These are phyloP conservation scores for Orchestes rusci DNA, from an alignment of 2,888 invertebrate species.

Conservation along the genomic window DNA sequence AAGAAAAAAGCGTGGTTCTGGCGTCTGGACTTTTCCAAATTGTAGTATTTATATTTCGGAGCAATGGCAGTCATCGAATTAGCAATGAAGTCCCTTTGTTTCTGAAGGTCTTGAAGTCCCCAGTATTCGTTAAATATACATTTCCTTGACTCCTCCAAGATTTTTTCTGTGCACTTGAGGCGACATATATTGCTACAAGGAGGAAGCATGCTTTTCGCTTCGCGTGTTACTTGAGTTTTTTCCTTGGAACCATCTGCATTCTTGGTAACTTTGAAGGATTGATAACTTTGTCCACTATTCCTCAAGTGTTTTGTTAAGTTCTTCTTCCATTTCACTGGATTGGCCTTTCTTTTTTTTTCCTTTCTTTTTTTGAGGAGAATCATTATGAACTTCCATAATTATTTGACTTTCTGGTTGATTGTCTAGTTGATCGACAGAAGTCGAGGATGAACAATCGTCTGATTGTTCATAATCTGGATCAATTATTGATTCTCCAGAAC, in stretches of 20 bases:
- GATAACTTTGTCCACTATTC: slow-evolving; percentile 13
- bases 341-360: slow-evolving; percentile 2
- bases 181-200: slow-evolving; percentile 13
- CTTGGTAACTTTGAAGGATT: slow-evolving; percentile 9
- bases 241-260: slow-evolving; percentile 7
- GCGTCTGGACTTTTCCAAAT: neutral
- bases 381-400: neutral
- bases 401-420: neutral
- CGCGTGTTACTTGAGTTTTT: slow-evolving; percentile 7
- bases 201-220: slow-evolving; percentile 7
- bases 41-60: too few species aligned
- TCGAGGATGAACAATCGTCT: neutral
- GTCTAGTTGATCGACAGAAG: neutral
- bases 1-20: slow-evolving; percentile 17
- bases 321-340: neutral
- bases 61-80: slow-evolving; percentile 4
- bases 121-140: slow-evolving; percentile 18
- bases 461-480: neutral
- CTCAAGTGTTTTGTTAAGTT: slow-evolving; percentile 7
- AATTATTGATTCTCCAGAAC: neutral
- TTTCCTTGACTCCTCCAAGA: slow-evolving; percentile 14
- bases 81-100: slow-evolving; percentile 16
- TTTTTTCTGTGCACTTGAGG: slow-evolving; percentile 16
- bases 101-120: slow-evolving; percentile 11
- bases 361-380: slow-evolving; percentile 1